Percentiles rank a stretch among this genome's conserved stretches.
Evolutionary conservation across 2,888 invertebrate species (phyloP).

Genomic region (Galerucella nymphaeae): DNA sequence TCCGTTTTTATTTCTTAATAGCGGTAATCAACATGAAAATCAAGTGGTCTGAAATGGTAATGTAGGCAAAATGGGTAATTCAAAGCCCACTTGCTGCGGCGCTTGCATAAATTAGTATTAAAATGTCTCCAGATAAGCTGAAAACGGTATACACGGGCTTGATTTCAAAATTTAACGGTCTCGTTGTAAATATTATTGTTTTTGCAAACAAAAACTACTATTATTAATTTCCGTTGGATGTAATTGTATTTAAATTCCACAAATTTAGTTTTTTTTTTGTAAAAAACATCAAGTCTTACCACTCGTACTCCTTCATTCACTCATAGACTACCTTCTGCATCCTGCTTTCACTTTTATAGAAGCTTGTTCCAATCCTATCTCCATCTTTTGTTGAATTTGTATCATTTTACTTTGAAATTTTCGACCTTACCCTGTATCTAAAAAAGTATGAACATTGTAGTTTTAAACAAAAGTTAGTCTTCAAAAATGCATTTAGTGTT

Average conservation of each 20-base stretch:
- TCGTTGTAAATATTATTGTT: conserved; percentile 45
- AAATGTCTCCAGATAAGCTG: conserved; percentile 49
- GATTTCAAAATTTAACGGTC: conserved; percentile 42
- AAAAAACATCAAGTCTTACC: too few species aligned
- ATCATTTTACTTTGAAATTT: too few species aligned
- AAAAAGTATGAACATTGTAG: too few species aligned
- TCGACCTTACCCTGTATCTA: too few species aligned
- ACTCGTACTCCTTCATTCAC: too few species aligned
- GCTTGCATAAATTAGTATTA: conserved; percentile 49
- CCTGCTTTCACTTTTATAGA: too few species aligned
- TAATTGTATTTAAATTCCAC: conserved; percentile 1
- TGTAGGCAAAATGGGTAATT: conserved; percentile 30
- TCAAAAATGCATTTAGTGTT: not conserved
- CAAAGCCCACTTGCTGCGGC: conserved; percentile 35
- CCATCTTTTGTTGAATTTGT: too few species aligned
- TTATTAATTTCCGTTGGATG: not conserved
- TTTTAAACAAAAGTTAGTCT: too few species aligned
- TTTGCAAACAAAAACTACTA: conserved; percentile 30
- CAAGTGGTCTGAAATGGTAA: conserved; percentile 37
- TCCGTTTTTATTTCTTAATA: conserved; percentile 21
- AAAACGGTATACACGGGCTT: conserved; percentile 44
- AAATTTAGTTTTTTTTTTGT: not conserved
- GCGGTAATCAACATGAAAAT: conserved; percentile 28
- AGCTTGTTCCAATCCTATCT: too few species aligned
- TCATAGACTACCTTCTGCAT: too few species aligned